These are phyloP conservation scores for Pteria penguin DNA, from an alignment of 2,888 invertebrate species.

Conservation along the genomic window DNA sequence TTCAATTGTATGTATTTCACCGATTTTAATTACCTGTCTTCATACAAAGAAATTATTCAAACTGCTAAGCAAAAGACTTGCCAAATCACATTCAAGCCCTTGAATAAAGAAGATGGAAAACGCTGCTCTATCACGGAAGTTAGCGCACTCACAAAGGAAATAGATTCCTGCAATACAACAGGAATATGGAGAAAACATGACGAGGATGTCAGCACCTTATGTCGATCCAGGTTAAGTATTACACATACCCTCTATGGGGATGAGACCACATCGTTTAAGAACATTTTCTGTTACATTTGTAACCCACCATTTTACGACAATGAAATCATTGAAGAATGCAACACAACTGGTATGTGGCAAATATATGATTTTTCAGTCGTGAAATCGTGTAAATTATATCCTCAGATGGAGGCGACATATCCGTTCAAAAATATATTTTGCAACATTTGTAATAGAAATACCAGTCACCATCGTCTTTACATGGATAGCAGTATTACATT, in stretches of 20 bases:
- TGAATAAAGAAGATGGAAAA: neutral
- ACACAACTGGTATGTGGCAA: neutral
- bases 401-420: neutral
- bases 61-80: neutral
- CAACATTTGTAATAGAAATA: neutral
- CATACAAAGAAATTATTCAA: neutral
- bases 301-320: neutral
- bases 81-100: neutral
- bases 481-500: neutral
- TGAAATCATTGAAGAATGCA: neutral
- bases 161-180: neutral
- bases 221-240: neutral
- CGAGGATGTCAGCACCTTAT: neutral
- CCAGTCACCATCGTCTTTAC: neutral
- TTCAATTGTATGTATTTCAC: neutral
- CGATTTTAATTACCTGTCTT: neutral
- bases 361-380: neutral
- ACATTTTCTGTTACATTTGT: neutral
- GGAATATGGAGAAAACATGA: neutral
- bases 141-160: neutral
- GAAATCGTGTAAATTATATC: neutral
- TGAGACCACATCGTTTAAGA: neutral
- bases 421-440: slow-evolving; percentile 3
- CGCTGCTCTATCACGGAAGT: neutral
- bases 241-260: neutral